Evolutionary conservation across 1,140 invertebrate genomes (phyloP).

Genomic region (Cepaea nemoralis): DNA sequence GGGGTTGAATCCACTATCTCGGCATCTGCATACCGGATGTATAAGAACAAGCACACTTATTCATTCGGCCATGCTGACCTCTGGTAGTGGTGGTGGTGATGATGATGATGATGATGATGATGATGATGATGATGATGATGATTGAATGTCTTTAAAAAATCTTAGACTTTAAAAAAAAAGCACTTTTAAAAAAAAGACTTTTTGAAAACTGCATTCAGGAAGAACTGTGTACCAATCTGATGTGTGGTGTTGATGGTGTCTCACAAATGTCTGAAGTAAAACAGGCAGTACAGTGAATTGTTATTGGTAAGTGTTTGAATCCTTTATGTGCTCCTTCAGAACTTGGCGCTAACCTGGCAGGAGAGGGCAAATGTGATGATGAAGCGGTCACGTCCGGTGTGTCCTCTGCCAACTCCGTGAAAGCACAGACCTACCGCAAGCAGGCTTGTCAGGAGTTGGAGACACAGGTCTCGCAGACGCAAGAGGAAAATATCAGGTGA

Average conservation of each 20-base stretch:
- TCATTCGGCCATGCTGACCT: no score
- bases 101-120: neutral
- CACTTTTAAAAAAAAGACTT: no score
- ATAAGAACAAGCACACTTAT: no score
- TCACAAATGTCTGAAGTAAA: neutral
- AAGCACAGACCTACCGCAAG: conserved; percentile 72
- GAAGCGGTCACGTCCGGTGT: conserved; percentile 78
- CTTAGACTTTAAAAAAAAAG: no score
- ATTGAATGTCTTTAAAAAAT: neutral
- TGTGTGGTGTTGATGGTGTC: neutral
- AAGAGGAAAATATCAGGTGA: conserved; percentile 66
- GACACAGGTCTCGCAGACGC: conserved; percentile 53
- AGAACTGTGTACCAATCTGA: no score
- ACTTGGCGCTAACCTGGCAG: conserved; percentile 84
- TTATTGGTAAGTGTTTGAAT: no score
- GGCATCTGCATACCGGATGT: no score
- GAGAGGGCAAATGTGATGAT: conserved; percentile 75
- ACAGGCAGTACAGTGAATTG: no score
- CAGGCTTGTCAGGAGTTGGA: conserved; percentile 56
- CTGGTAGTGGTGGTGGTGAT: neutral
- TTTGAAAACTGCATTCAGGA: no score
- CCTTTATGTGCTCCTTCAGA: conserved; percentile 73
- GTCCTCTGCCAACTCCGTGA: conserved; percentile 80
- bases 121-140: neutral
- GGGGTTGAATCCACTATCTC: no score